phyloP scores from a whole-genome alignment of 2,888 invertebrate genomes.

The Parnassius mnemosyne region DNA sequence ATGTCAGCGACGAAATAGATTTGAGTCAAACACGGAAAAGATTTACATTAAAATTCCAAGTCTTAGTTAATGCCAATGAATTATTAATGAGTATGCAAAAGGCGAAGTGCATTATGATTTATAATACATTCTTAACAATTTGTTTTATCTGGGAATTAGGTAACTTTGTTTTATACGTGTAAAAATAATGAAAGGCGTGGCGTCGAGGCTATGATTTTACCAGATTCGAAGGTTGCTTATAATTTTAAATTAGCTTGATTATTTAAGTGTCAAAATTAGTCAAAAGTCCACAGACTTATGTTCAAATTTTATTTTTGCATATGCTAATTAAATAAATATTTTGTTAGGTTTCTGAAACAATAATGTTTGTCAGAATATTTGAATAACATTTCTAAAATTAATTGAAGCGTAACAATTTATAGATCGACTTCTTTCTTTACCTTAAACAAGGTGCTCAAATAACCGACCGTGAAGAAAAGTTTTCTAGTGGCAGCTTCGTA shows the following conservation, averaged over 20 bases:
- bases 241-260: not conserved
- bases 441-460: too few relatives aligned
- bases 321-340: too few relatives aligned
- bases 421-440: too few relatives aligned
- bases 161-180: conserved; percentile 1
- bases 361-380: too few relatives aligned
- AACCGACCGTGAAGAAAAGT: too few relatives aligned
- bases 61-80: conserved; percentile 11
- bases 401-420: too few relatives aligned
- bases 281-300: too few relatives aligned
- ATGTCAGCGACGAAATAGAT: conserved; percentile 6
- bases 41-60: conserved; percentile 6
- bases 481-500: too few relatives aligned
- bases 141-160: conserved; percentile 11
- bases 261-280: not conserved
- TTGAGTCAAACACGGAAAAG: conserved; percentile 15
- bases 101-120: conserved; percentile 22
- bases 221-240: conserved; percentile 4
- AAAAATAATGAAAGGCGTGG: conserved; percentile 8
- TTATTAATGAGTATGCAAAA: conserved; percentile 21
- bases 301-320: too few relatives aligned
- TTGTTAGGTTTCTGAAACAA: too few relatives aligned
- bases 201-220: conserved; percentile 1
- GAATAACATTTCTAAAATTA: too few relatives aligned
- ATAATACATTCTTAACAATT: conserved; percentile 7